Base-by-base conservation (phyloP, 92 coral and sea anemone species). In the Diadumene lineata region DNA sequence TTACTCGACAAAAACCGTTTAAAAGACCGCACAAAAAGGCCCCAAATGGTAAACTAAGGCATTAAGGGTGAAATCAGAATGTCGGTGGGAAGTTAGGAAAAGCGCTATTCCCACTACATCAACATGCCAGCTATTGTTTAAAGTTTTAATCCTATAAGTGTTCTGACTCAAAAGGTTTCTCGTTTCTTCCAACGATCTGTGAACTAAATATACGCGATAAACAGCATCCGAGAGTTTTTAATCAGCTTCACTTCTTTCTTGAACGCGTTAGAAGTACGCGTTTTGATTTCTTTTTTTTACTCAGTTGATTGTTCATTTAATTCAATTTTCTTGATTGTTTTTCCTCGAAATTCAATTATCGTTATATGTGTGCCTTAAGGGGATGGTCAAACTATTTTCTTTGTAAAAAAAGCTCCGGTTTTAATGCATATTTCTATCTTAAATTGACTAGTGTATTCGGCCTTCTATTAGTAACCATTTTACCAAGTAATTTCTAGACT, bases 71-170 rank as follows among this genome's bases (percentile, higher is more conserved):
- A n/a, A n/a, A n/a, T n/a, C n/a, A n/a, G n/a, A n/a, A n/a, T n/a
- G n/a, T n/a, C 29, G 11, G 24, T 11, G 43, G 68, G 17, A 30
- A 11, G 13, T 1, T 7, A 28, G 8, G 43, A 62, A 72, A 18
- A 50, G 32, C 66, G n/a, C 27, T 56, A 66, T 56, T 56, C 53
- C 53, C 67, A 72, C 44, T 22, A 61, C 31, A 57, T n/a, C 26
- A 18, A 17, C 28, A 8, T 16, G 75, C 1, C 23, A 22, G 62
- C n/a, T 34, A 72, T 72, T 72, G 77, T 67, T 34, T 0, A 11
- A 27, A 15, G 53, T 23, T 56, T 51, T 78, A 78, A 78, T 67
- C 82, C 75, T n/a, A 66, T 78, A 78, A 78, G 82, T 78, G 82
- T 66, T 13, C 44, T 7, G 44, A 78, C 43, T 67, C 33, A 68